These are phyloP conservation scores for Ophonus ardosiacus DNA, from an alignment of 2,888 invertebrate species.

Conservation along the genomic window DNA sequence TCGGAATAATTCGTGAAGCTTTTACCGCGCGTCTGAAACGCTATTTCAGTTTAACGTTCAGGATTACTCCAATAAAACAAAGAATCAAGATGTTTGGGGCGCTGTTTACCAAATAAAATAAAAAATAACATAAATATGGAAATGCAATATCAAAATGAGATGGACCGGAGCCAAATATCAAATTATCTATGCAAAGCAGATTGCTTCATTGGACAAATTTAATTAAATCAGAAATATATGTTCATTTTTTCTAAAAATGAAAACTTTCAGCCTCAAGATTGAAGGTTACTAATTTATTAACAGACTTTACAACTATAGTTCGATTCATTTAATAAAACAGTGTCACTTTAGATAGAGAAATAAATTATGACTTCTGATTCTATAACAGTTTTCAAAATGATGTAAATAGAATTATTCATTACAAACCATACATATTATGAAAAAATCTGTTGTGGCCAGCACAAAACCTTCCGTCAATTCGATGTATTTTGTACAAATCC, in stretches of 20 bases:
- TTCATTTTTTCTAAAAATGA: not conserved
- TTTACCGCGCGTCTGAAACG: conserved; percentile 7
- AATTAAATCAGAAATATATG: not conserved
- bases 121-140: not conserved
- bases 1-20: conserved; percentile 28
- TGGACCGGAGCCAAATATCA: not conserved
- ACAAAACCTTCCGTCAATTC: no score
- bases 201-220: not conserved
- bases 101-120: not conserved
- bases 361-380: no score
- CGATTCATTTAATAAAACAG: no score
- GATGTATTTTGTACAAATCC: no score
- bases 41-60: conserved; percentile 60
- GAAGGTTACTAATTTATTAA: no score
- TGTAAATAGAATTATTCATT: no score
- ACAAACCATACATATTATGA: no score
- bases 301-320: no score
- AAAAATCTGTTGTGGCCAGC: no score
- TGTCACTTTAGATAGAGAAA: no score
- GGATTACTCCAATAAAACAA: conserved; percentile 55
- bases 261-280: no score
- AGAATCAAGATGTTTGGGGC: not conserved
- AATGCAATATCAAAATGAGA: not conserved
- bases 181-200: not conserved
- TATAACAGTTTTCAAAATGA: no score